Base-by-base conservation (phyloP, 2,888 invertebrate genomes). In the Xanthorhoe designata region DNA sequence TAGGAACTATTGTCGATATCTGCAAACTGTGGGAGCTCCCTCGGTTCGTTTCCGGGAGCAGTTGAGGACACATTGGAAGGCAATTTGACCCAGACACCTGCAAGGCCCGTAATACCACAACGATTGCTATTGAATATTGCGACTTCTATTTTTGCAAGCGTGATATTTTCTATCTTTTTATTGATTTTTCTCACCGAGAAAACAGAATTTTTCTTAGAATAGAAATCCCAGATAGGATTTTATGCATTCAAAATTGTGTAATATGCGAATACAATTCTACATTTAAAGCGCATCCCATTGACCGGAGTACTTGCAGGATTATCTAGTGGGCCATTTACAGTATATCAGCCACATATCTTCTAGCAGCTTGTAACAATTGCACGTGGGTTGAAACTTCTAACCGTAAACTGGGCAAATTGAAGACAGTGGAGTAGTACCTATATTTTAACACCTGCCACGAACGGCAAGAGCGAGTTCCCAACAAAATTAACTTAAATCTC, bases 401-500 rank as follows among this genome's bases (percentile, higher is more conserved):
- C 73, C 69, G 73, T 76, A 78, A 79, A 80, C 72, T 80, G 80
- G 73, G 76, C 75, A 81, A 83, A 86, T 83, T 81, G 80, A 83
- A 86, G 82, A 81, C 79, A 81, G 73, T 75, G 74, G 74, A 78
- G 77, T 79, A 76, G 79, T 82, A 79, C 78, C 74, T 82, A 80
- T 83, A 81, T 82, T 85, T 82, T 75, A 84, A 81, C 84, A 85
- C 85, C 84, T 85, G 83, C 79, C 78, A 76, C 77, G 73, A 76
- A 68, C 54, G 70, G 72, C 75, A 24, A 42, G 61, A 69, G 59
- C 73, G 75, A 78, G 78, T 81, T 82, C 78, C 49, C 77, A 78
- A 83, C 81, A 75, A 81, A 85, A 86, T 85, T 84, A 85, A 81
- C 80, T 75, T 78, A 78, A 83, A 82, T 82, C 80, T 83, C 78